Base-by-base conservation (phyloP, 2,113 vertebrate species). In the Casuarius casuarius region DNA sequence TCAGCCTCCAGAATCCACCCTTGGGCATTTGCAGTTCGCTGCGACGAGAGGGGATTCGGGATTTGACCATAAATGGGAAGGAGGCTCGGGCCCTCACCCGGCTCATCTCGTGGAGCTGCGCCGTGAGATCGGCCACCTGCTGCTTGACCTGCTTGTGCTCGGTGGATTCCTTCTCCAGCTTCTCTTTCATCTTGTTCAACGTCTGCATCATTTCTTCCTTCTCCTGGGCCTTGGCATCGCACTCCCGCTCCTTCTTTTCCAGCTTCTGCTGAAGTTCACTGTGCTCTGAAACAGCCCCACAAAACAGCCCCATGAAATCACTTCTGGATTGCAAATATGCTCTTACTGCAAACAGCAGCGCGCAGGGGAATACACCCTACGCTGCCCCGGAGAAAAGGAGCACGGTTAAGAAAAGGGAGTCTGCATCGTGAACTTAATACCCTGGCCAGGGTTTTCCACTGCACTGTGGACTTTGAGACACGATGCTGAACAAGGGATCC, bases 121-220 rank as follows among this genome's bases (percentile, higher is more conserved):
- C 97, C 0, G 97, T 98, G 92, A 99, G 99, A 61, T 99, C 99
- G 0, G 98, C 97, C 98, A 99, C 99, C 95, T 99, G 99, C 97
- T 99, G 99, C 94, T 99, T 99, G 96, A 99, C 99, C 81, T 98
- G 98, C 96, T 99, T 99, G 96, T 99, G 99, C 97, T 99, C 99
- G 0, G 94, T 98, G 35, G 98, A 98, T 97, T 99, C 99, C 94
- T 99, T 99, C 88, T 99, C 99, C 88, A 99, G 98, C 91, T 99
- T 99, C 97, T 99, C 99, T 97, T 99, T 99, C 99, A 99, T 99
- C 98, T 99, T 99, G 97, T 99, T 99, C 94, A 99, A 98, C 0
- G 99, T 99, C 98, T 99, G 99, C 99, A 99, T 99, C 99, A 99
- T 99, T 96, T 99, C 99, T 31, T 99, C 99, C 90, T 99, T 99